phyloP scores from a whole-genome alignment of 2,888 invertebrate genomes.

The Drosophila fungiperda region DNA sequence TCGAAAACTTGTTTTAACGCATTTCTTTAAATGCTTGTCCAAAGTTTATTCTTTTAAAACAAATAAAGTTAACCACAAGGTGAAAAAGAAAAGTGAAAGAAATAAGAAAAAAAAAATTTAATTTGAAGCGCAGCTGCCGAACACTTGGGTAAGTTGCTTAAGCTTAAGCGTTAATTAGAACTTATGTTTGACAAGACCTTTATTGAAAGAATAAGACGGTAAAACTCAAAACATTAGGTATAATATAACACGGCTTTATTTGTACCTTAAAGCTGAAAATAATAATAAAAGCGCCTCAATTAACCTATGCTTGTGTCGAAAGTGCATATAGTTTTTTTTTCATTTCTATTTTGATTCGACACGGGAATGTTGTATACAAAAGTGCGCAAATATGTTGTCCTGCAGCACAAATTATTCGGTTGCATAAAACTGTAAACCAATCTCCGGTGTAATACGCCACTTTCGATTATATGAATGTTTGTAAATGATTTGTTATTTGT shows the following conservation, averaged over 20 bases:
- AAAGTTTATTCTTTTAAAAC: background rate
- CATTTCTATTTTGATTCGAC: background rate
- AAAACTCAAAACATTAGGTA: slow-evolving; percentile 9
- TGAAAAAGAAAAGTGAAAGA: slow-evolving; percentile 20
- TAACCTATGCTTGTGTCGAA: background rate
- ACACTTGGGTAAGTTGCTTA: slow-evolving; percentile 43
- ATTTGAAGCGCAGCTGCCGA: slow-evolving; percentile 22
- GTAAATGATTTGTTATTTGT: background rate
- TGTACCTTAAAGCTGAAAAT: background rate
- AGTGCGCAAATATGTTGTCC: background rate
- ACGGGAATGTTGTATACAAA: background rate
- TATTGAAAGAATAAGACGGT: slow-evolving; percentile 26
- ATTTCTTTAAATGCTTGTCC: slow-evolving; percentile 19
- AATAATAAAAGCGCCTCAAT: slow-evolving; percentile 6
- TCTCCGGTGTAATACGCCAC: background rate
- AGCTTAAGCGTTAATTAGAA: slow-evolving; percentile 42
- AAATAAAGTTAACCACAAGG: slow-evolving; percentile 25
- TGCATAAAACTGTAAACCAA: background rate
- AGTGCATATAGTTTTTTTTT: background rate
- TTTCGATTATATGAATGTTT: background rate
- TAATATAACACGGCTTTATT: background rate
- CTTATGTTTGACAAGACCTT: slow-evolving; percentile 24
- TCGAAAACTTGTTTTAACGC: slow-evolving; percentile 10
- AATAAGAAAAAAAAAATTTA: slow-evolving; percentile 19
- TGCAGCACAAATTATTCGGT: background rate